phyloP scores from a whole-genome alignment of 1,140 invertebrate species.

The Nylanderia fulva region DNA sequence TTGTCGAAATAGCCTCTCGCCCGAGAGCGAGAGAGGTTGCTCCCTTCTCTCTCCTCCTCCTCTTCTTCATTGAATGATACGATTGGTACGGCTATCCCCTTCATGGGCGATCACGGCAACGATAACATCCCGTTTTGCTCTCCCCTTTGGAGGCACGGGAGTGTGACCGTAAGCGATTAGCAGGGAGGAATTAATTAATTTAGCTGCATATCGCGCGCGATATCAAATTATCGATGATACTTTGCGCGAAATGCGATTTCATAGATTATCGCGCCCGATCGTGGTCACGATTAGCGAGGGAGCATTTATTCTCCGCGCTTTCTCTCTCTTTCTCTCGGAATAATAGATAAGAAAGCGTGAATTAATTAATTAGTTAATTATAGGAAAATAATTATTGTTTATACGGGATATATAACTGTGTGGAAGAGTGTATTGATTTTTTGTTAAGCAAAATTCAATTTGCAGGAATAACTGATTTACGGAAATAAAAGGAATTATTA shows the following conservation, averaged over 20 bases:
- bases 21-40: slow-evolving; percentile 19
- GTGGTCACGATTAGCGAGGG: not conserved
- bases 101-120: slow-evolving; percentile 46
- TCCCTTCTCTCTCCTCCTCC: too few relatives aligned
- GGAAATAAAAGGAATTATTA: slow-evolving; percentile 43
- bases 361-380: not conserved
- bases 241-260: slow-evolving; percentile 17
- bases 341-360: not conserved
- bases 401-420: slow-evolving; percentile 6
- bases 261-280: not conserved
- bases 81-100: slow-evolving; percentile 40
- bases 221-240: slow-evolving; percentile 56
- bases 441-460: slow-evolving; percentile 21
- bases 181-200: slow-evolving; percentile 57
- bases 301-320: not conserved
- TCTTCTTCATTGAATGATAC: slow-evolving; percentile 15
- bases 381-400: slow-evolving; percentile 26
- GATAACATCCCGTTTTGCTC: slow-evolving; percentile 49
- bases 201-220: slow-evolving; percentile 36
- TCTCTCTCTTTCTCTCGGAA: not conserved
- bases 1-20: slow-evolving; percentile 70
- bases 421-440: slow-evolving; percentile 22
- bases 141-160: slow-evolving; percentile 40
- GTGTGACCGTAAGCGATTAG: slow-evolving; percentile 57
- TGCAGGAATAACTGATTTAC: slow-evolving; percentile 27